A percentile compares a stretch with the other conserved stretches of the same genome.
Conservation (phyloP, 2,797 vertebrate genomes). For the Schizopygopsis pylzovi region DNA sequence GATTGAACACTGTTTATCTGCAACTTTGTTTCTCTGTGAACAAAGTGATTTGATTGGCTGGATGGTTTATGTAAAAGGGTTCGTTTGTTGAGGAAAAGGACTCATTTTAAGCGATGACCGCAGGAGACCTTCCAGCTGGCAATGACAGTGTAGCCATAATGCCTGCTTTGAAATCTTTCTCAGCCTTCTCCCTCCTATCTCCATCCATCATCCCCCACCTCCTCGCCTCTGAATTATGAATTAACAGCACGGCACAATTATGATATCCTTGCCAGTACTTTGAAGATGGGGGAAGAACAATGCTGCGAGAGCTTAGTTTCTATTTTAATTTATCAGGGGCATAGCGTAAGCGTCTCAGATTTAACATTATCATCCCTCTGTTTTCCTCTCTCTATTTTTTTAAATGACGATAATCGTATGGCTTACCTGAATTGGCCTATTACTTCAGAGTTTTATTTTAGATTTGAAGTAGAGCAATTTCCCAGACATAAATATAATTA, state of each 20-base stretch:
- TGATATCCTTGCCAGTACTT: slow-evolving; percentile 42
- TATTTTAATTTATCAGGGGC: slow-evolving; percentile 42
- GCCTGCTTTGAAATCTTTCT: slow-evolving; percentile 3
- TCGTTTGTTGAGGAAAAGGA: slow-evolving; percentile 30
- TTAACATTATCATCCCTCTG: slow-evolving; percentile 32
- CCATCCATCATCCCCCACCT: slow-evolving; percentile 24
- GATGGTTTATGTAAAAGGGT: slow-evolving; percentile 31
- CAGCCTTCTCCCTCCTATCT: neutral
- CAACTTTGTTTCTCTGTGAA: slow-evolving; percentile 20
- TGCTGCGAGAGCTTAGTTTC: slow-evolving; percentile 37
- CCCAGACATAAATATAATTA: slow-evolving; percentile 34
- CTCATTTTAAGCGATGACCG: slow-evolving; percentile 11
- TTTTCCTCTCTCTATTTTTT: slow-evolving; percentile 25
- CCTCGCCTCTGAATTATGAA: slow-evolving; percentile 54
- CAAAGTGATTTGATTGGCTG: slow-evolving; percentile 42
- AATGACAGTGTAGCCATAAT: slow-evolving; percentile 33
- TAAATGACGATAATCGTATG: slow-evolving; percentile 16
- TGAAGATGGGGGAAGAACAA: slow-evolving; percentile 50
- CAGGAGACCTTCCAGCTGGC: slow-evolving; percentile 52
- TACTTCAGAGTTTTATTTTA: slow-evolving; percentile 42
- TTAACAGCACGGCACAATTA: slow-evolving; percentile 42
- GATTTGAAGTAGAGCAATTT: slow-evolving; percentile 31
- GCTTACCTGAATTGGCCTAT: slow-evolving; percentile 40
- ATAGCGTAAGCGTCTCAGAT: slow-evolving; percentile 20
- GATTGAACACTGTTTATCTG: slow-evolving; percentile 1